These are phyloP conservation scores for Atrina japonica DNA, from an alignment of 2,888 invertebrate species.

Conservation along the genomic window DNA sequence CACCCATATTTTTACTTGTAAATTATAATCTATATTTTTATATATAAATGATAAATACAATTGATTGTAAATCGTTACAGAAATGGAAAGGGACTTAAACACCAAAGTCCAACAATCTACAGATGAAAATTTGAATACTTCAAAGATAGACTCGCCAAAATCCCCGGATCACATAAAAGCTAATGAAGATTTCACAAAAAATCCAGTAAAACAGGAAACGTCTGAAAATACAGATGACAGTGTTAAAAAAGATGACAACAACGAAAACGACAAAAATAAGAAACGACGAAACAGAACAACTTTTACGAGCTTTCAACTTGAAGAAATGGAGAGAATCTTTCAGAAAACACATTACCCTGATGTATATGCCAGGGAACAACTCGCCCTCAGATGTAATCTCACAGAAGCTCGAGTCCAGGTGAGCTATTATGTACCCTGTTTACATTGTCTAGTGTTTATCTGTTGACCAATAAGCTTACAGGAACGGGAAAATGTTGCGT, in stretches of 20 bases:
- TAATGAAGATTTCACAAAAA: constrained; percentile 6
- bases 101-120: constrained; percentile 6
- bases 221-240: constrained; percentile 39
- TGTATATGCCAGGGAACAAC: constrained; percentile 80
- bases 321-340: constrained; percentile 81
- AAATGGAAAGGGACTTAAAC: constrained; percentile 18
- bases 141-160: constrained; percentile 10
- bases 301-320: constrained; percentile 80
- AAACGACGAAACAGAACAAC: constrained; percentile 80
- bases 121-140: constrained; percentile 2
- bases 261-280: constrained; percentile 65
- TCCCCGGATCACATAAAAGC: constrained; percentile 12
- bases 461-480: too few species aligned
- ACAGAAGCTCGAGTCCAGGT: constrained; percentile 81
- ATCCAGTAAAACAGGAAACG: constrained; percentile 24
- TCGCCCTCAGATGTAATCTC: constrained; percentile 79
- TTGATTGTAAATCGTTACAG: too few species aligned
- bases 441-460: too few species aligned
- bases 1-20: too few species aligned
- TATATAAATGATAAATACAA: too few species aligned
- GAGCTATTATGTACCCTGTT: background rate
- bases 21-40: too few species aligned
- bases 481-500: too few species aligned
- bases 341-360: constrained; percentile 81
- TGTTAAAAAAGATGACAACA: constrained; percentile 45